Conservation (phyloP, 2,113 vertebrate genomes). For the Murina feae region DNA sequence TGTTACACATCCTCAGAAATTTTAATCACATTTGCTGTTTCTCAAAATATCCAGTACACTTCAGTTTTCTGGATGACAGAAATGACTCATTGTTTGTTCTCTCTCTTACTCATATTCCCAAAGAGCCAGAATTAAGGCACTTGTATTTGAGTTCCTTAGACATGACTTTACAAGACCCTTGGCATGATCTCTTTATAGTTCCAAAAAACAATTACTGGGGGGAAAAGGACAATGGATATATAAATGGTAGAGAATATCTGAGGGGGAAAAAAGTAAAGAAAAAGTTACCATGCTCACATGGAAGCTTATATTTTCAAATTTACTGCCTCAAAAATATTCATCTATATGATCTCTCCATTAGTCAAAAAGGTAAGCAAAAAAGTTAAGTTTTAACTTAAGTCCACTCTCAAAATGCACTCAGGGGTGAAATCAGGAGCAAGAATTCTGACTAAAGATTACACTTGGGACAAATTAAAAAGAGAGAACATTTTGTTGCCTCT, state of each 20-base stretch:
- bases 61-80: not conserved
- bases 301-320: not conserved
- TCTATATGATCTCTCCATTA: not conserved
- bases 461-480: not conserved
- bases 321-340: not conserved
- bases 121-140: not conserved
- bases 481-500: not conserved
- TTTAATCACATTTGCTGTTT: not conserved
- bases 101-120: slow-evolving; percentile 36
- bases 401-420: not conserved
- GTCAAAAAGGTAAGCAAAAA: not conserved
- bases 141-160: slow-evolving; percentile 16
- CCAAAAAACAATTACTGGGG: not conserved
- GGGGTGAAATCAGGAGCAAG: not conserved
- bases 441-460: slow-evolving; percentile 40
- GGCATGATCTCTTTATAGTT: slow-evolving; percentile 14
- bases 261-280: not conserved
- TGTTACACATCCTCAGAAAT: not conserved
- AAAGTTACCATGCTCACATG: not conserved
- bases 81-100: slow-evolving; percentile 37
- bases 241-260: not conserved
- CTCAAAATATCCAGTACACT: not conserved
- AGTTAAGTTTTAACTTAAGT: not conserved
- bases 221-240: not conserved
- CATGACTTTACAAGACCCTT: slow-evolving; percentile 23